Conservation (phyloP, 2,888 invertebrate genomes). For the Podabrus alpinus region DNA sequence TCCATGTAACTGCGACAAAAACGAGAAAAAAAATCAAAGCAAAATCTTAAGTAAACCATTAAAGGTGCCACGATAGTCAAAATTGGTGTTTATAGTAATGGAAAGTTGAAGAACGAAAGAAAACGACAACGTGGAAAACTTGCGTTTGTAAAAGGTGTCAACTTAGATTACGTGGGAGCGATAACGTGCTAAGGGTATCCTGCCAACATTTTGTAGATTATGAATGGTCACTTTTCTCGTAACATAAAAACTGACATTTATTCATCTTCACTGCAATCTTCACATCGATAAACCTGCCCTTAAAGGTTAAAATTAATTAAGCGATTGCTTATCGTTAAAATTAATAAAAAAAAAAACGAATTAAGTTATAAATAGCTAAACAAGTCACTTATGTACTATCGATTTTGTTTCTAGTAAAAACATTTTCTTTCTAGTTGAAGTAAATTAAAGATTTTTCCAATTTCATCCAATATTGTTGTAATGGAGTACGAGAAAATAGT, state of each 20-base stretch:
- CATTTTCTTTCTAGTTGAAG: neutral
- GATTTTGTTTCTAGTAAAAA: neutral
- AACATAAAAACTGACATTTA: neutral
- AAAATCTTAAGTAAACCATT: neutral
- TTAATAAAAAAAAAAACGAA: neutral
- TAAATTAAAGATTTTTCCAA: neutral
- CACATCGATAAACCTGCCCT: neutral
- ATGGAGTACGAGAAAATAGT: neutral
- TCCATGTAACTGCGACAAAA: neutral
- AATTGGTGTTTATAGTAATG: neutral
- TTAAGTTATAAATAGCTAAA: neutral
- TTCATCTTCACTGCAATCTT: neutral
- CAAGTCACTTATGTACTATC: neutral
- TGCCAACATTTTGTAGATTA: neutral
- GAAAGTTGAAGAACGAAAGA: neutral
- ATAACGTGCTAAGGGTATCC: neutral
- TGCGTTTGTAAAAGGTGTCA: neutral
- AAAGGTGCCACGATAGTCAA: neutral
- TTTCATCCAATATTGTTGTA: neutral
- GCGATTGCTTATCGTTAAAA: neutral
- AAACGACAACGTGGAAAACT: neutral
- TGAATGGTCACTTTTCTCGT: neutral
- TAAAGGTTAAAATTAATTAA: neutral
- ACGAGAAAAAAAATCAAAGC: neutral
- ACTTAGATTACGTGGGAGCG: neutral